Conservation (phyloP, 2,113 vertebrate genomes). For the Brachirus orientalis region DNA sequence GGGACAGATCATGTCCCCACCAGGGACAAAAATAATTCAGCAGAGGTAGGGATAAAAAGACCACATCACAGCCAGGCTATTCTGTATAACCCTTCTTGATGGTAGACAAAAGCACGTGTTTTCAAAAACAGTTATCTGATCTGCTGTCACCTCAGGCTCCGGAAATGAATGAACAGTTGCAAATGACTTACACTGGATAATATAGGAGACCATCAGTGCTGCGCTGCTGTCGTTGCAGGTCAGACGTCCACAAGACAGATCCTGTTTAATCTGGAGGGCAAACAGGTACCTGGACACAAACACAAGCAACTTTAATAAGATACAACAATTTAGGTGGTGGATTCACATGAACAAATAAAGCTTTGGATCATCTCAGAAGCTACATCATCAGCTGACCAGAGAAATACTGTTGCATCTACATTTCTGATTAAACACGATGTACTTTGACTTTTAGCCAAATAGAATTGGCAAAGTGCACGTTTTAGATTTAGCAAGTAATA, state of each 20-base stretch:
- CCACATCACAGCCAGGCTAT: too few relatives aligned
- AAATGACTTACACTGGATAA: conserved; percentile 92
- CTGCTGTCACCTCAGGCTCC: too few relatives aligned
- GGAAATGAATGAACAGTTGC: conserved; percentile 3
- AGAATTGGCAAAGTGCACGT: not conserved
- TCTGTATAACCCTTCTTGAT: too few relatives aligned
- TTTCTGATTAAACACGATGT: not conserved
- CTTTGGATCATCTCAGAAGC: too few relatives aligned
- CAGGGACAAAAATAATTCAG: too few relatives aligned
- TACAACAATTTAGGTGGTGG: not conserved
- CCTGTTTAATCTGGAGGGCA: conserved; percentile 96
- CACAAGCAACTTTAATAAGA: conserved; percentile 4
- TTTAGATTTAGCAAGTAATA: conserved; percentile 2
- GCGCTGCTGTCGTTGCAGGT: conserved; percentile 94
- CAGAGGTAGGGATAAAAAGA: too few relatives aligned
- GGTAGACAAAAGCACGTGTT: too few relatives aligned
- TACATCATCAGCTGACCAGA: too few relatives aligned
- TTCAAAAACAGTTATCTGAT: too few relatives aligned
- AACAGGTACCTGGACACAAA: conserved; percentile 92
- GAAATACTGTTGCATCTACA: not conserved
- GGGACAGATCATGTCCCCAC: too few relatives aligned
- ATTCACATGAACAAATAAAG: too few relatives aligned
- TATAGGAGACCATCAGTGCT: conserved; percentile 93
- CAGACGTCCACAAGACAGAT: conserved; percentile 89
- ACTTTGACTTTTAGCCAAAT: too few relatives aligned